A percentile compares a stretch with the other conserved stretches of the same genome.
Evolutionary conservation across 2,888 invertebrate genomes (phyloP).

Genomic region (Thera obeliscata): DNA sequence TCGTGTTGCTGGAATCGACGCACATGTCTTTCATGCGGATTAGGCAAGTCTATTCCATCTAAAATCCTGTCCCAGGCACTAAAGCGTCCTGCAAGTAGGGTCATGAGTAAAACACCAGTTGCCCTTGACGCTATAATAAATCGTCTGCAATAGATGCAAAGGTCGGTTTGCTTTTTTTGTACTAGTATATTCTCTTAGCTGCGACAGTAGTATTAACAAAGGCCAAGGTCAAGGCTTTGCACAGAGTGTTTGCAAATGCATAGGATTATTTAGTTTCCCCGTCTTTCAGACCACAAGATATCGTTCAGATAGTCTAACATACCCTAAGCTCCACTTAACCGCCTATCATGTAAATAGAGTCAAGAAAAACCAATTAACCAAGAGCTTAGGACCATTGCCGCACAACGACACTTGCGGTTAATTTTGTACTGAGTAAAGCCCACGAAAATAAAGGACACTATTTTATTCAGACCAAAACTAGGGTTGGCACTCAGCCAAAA

Average conservation of each 20-base stretch:
- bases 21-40: too few relatives aligned
- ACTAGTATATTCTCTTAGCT: too few relatives aligned
- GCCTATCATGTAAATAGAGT: constrained; percentile 35
- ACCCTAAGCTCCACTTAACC: constrained; percentile 21
- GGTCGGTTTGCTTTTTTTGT: too few relatives aligned
- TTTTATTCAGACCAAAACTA: constrained; percentile 40
- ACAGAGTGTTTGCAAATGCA: constrained; percentile 11
- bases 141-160: too few relatives aligned
- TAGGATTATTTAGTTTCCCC: not conserved
- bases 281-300: constrained; percentile 12
- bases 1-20: too few relatives aligned
- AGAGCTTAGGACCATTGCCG: constrained; percentile 32
- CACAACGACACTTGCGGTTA: constrained; percentile 43
- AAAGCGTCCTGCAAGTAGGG: too few relatives aligned
- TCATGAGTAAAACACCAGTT: too few relatives aligned
- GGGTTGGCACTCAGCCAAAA: constrained; percentile 31
- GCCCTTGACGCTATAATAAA: too few relatives aligned
- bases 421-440: constrained; percentile 42
- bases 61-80: too few relatives aligned
- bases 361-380: constrained; percentile 46
- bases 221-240: constrained; percentile 4
- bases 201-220: too few relatives aligned
- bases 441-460: constrained; percentile 44
- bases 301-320: not conserved
- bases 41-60: too few relatives aligned